Conservation (phyloP, 1,140 invertebrate genomes). For the Megalopta genalis region DNA sequence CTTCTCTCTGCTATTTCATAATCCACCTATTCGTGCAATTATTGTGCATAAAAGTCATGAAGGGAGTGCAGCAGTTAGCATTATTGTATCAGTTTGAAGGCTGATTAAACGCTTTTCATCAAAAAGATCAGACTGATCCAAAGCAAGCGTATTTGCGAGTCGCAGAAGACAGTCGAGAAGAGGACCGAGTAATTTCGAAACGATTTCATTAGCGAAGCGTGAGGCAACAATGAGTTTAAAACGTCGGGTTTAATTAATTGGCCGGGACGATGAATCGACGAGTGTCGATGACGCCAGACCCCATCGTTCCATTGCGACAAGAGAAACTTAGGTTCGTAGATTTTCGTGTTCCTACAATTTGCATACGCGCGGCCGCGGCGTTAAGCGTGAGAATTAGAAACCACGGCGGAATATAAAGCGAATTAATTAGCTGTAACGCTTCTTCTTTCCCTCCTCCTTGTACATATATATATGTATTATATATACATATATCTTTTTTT, state of each 20-base stretch:
- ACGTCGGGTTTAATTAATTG: slow-evolving; percentile 38
- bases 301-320: slow-evolving; percentile 38
- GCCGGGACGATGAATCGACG: slow-evolving; percentile 24
- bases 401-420: slow-evolving; percentile 55
- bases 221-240: slow-evolving; percentile 24
- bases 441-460: not conserved
- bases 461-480: no score
- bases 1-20: no score
- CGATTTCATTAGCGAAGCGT: not conserved
- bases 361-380: slow-evolving; percentile 46
- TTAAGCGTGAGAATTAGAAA: slow-evolving; percentile 66
- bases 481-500: no score
- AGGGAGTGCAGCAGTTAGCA: no score
- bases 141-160: not conserved
- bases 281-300: slow-evolving; percentile 22
- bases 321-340: slow-evolving; percentile 53
- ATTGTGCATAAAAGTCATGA: no score
- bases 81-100: no score
- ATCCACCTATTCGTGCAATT: no score
- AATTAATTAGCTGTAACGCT: slow-evolving; percentile 60
- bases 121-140: not conserved
- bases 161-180: not conserved
- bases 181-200: slow-evolving; percentile 7
- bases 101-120: no score
- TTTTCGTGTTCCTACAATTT: slow-evolving; percentile 52